These are phyloP conservation scores for Stomatorhinus walkeri DNA, from an alignment of 2,797 vertebrate species.

Conservation along the genomic window DNA sequence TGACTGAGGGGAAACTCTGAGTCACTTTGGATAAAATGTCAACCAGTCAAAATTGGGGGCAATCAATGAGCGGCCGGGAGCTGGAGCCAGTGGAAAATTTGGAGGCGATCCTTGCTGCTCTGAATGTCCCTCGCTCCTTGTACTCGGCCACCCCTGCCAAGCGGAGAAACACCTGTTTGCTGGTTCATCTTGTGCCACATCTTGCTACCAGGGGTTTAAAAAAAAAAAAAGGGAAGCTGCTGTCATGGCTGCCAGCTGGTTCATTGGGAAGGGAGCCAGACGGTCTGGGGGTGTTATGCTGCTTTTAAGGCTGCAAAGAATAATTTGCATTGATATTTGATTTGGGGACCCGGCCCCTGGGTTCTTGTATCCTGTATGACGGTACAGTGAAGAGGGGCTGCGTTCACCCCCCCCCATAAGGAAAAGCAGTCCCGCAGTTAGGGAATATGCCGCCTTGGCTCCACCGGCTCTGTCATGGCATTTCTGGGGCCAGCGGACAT, in stretches of 20 bases:
- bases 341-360: neutral
- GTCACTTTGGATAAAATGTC: neutral
- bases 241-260: neutral
- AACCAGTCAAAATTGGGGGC: neutral
- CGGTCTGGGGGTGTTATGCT: neutral
- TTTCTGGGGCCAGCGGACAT: neutral
- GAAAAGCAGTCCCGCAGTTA: neutral
- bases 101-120: neutral
- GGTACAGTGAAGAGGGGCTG: neutral
- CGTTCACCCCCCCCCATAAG: neutral
- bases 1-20: neutral
- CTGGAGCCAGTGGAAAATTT: neutral
- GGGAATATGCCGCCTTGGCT: neutral
- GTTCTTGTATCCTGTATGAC: neutral
- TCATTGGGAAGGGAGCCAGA: neutral
- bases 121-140: neutral
- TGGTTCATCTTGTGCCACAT: neutral
- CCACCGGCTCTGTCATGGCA: neutral
- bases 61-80: neutral
- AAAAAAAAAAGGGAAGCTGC: neutral
- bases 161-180: slow-evolving; percentile 25
- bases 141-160: neutral
- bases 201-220: neutral
- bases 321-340: slow-evolving; percentile 8
- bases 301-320: neutral